Evolutionary conservation across 1,140 invertebrate species (phyloP), one percentile per base, ranked within the genome.

Genomic region (Drosophila elegans): DNA sequence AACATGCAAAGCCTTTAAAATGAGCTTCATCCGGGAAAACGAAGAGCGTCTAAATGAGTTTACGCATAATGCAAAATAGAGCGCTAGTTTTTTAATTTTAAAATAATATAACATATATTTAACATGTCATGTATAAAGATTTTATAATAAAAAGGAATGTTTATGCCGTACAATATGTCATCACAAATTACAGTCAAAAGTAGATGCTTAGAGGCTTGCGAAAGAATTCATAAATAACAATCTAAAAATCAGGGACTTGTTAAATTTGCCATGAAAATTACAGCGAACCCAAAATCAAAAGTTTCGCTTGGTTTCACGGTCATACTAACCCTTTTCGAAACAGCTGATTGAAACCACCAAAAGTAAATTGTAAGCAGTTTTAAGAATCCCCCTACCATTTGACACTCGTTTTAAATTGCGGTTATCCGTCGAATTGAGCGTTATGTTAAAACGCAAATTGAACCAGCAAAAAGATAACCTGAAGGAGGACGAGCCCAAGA

Each of bases 361-460:
- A 38, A 51, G 11, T 12, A 27, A 32, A 46, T 29, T n/a, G 21
- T 34, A 48, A 3, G 7, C 42, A 57, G 27, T 16, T 12, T 12
- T 0, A 12, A 21, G 4, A 34, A 41, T 38, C 13, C 36, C 36
- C 21, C 21, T 39, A 4, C 7, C 4, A 16, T 10, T 25, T 42
- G 12, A 36, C 16, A 10, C 10, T 36, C 12, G 25, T 42, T 32
- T 34, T 2, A 13, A 29, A 48, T 38, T 21, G 21, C 32, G 11
- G 12, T 34, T 1, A 4, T 16, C 9, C 3, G 32, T 16, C 9
- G 13, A 39, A 27, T 32, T 38, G 60, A 69, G 27, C n/a, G 48
- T 12, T 32, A 85, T 88, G 84, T 41, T 89, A 3, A 88, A 89
- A 49, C 57, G 80, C 2, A 88, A 88, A 32, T 16, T 88, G 3